A percentile compares a stretch with the other conserved stretches of the same genome.
Conservation (phyloP, 2,888 invertebrate species). For the Nomada hirtipes region DNA sequence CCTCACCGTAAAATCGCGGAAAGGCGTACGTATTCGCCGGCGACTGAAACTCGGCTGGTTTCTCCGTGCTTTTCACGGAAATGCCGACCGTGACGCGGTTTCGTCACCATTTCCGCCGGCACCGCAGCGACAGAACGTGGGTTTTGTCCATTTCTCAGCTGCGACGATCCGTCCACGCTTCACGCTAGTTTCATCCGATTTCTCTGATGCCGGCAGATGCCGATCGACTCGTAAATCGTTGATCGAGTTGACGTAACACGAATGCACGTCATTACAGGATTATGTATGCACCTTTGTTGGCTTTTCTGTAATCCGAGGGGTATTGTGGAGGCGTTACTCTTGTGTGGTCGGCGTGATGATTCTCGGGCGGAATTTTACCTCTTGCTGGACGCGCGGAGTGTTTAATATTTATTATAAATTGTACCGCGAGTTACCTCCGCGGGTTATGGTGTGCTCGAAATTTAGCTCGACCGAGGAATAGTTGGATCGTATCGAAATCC, state of each 20-base stretch:
- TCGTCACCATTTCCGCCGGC: constrained; percentile 34
- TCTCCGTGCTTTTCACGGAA: constrained; percentile 25
- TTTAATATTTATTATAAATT: too few relatives aligned
- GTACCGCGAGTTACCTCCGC: too few relatives aligned
- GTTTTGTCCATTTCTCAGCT: constrained; percentile 54
- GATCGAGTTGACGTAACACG: background rate
- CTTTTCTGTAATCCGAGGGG: too few relatives aligned
- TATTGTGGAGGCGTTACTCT: background rate
- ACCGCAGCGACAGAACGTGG: background rate
- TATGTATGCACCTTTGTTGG: background rate
- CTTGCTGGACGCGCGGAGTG: too few relatives aligned
- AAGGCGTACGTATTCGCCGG: constrained; percentile 40
- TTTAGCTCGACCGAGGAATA: too few relatives aligned
- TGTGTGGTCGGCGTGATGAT: background rate
- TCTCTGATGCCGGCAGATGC: constrained; percentile 29
- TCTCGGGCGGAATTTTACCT: too few relatives aligned
- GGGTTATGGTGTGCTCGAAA: too few relatives aligned
- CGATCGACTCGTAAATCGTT: constrained; percentile 27
- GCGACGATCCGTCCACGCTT: constrained; percentile 5
- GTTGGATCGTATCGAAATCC: too few relatives aligned
- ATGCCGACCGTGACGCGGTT: constrained; percentile 31
- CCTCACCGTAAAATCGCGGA: constrained; percentile 70
- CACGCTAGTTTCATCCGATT: background rate
- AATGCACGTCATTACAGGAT: background rate
- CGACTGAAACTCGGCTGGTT: background rate